Evolutionary conservation across 2,888 invertebrate species (phyloP).

Genomic region (Miltochrista miniata): DNA sequence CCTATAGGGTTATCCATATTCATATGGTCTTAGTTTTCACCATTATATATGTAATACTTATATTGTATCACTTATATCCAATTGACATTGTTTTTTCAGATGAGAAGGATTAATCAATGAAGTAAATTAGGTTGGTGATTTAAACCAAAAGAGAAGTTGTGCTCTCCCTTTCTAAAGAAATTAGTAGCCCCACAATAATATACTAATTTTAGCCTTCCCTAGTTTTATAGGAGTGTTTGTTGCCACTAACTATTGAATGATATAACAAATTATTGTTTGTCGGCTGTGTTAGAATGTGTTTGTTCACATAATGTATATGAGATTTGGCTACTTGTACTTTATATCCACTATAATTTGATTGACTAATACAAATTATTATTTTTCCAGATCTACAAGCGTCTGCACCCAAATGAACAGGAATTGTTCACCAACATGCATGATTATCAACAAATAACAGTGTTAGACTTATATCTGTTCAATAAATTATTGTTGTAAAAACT

Average conservation of each 20-base stretch:
- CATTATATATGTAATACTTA: no score
- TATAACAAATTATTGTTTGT: not conserved
- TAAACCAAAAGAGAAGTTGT: slow-evolving; percentile 9
- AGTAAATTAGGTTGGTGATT: slow-evolving; percentile 58
- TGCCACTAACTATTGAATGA: slow-evolving; percentile 1
- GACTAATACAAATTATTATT: not conserved
- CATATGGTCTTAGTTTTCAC: no score
- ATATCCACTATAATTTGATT: no score
- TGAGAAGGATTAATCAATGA: slow-evolving; percentile 63
- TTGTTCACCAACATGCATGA: slow-evolving; percentile 51
- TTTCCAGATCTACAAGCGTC: slow-evolving; percentile 61
- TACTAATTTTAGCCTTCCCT: not conserved
- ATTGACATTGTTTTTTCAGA: slow-evolving; percentile 55
- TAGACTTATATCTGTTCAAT: slow-evolving; percentile 50
- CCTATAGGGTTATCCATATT: no score
- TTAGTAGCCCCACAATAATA: slow-evolving; percentile 11
- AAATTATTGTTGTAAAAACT: slow-evolving; percentile 36
- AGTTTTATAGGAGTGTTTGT: not conserved
- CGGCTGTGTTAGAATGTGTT: not conserved
- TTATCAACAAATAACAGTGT: slow-evolving; percentile 39
- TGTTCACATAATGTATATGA: not conserved
- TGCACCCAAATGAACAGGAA: slow-evolving; percentile 48
- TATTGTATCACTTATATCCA: no score
- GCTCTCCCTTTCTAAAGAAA: slow-evolving; percentile 6
- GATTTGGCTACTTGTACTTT: no score